Evolutionary conservation across 2,797 vertebrate species (phyloP).

Genomic region (Lemur catta): DNA sequence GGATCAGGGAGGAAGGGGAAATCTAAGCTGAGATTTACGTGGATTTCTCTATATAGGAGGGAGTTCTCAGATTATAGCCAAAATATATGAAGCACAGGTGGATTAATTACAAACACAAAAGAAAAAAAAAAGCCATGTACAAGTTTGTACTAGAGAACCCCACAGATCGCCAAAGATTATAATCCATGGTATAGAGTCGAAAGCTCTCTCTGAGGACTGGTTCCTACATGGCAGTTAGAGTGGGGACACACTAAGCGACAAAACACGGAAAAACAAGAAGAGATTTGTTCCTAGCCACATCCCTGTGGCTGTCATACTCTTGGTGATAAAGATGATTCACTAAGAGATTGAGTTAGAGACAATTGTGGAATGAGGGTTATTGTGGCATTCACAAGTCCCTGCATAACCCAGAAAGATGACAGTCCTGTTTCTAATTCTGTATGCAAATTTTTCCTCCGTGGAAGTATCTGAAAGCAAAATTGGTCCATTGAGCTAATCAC

Average conservation of each 20-base stretch:
- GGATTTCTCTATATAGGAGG: not conserved
- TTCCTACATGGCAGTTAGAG: not conserved
- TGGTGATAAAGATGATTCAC: conserved; percentile 32
- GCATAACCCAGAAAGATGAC: conserved; percentile 44
- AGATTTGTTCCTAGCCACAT: not conserved
- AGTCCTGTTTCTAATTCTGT: conserved; percentile 42
- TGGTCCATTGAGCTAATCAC: conserved; percentile 71
- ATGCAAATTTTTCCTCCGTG: conserved; percentile 60
- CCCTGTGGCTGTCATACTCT: not conserved
- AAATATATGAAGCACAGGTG: not conserved
- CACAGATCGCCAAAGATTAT: not conserved
- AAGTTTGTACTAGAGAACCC: not conserved
- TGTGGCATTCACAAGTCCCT: not conserved
- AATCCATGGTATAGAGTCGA: not conserved
- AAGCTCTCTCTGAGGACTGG: not conserved
- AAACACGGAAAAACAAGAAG: not conserved
- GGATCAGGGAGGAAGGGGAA: not conserved
- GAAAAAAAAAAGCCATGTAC: not conserved
- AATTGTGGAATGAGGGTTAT: not conserved
- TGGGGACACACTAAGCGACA: too few relatives aligned
- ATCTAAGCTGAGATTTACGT: not conserved
- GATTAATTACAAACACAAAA: not conserved
- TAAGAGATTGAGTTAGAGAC: conserved; percentile 26
- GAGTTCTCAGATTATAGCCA: not conserved
- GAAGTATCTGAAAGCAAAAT: conserved; percentile 67